Conservation (phyloP, 1,140 invertebrate genomes). For the Tetraneura akinire region DNA sequence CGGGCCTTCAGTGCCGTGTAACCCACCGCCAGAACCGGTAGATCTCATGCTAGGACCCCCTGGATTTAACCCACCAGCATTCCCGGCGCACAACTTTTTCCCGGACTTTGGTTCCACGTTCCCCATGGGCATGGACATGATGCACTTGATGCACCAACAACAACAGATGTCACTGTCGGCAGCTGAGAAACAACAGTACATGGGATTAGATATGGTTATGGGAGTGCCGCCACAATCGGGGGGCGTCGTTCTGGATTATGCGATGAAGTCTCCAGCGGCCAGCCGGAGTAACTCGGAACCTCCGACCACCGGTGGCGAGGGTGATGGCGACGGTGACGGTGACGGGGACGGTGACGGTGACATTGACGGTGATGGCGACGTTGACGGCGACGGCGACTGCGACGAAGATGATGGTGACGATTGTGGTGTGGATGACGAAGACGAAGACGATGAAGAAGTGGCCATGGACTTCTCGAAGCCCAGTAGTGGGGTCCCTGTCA, state of each 20-base stretch:
- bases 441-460: constrained; percentile 20
- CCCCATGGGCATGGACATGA: constrained; percentile 80
- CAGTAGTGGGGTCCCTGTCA: neutral
- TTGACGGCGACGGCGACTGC: neutral
- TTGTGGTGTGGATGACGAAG: constrained; percentile 15
- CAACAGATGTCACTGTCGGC: constrained; percentile 60
- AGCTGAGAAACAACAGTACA: constrained; percentile 13
- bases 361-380: neutral
- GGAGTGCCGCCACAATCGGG: neutral
- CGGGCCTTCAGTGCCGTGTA: constrained; percentile 57
- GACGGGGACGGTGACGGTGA: neutral
- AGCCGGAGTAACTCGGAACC: constrained; percentile 30
- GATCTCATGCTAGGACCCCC: constrained; percentile 57
- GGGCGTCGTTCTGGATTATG: constrained; percentile 20
- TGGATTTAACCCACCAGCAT: constrained; percentile 67
- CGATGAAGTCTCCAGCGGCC: constrained; percentile 40
- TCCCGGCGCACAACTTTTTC: constrained; percentile 68
- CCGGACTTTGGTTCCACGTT: constrained; percentile 77
- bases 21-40: constrained; percentile 52
- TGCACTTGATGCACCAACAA: constrained; percentile 75
- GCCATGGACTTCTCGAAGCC: constrained; percentile 35
- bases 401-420: neutral
- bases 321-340: neutral
- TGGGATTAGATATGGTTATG: neutral
- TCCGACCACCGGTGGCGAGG: constrained; percentile 5